A percentile compares a stretch with the other conserved stretches of the same genome.
Evolutionary conservation across 2,113 vertebrate species (phyloP).

Genomic region (Gadus chalcogrammus): DNA sequence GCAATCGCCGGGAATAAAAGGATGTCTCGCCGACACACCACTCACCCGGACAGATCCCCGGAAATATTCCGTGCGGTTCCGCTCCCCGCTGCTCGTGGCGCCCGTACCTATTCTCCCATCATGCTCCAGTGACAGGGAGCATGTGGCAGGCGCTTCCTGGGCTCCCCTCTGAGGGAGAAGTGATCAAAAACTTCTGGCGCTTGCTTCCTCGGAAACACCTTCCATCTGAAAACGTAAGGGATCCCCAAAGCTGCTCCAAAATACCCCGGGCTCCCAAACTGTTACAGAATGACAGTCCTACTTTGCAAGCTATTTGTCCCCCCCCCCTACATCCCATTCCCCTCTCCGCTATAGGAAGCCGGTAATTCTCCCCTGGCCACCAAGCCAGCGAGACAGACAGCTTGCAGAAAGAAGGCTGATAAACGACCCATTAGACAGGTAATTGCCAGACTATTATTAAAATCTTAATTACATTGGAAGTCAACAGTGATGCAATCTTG

Average conservation of each 20-base stretch:
- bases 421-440: conserved; percentile 72
- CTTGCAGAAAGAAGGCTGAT: conserved; percentile 64
- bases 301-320: no score
- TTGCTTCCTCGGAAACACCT: no score
- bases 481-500: conserved; percentile 67
- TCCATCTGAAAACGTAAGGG: no score
- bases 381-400: conserved; percentile 59
- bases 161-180: not conserved
- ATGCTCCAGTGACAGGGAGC: no score
- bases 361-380: conserved; percentile 51
- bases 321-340: conserved; percentile 11
- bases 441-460: conserved; percentile 73
- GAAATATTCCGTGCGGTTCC: conserved; percentile 28
- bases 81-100: not conserved
- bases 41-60: conserved; percentile 29
- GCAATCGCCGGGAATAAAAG: conserved; percentile 50
- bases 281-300: no score
- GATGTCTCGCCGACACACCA: conserved; percentile 42
- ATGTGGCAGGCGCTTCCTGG: conserved; percentile 14
- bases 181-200: not conserved
- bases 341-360: conserved; percentile 34
- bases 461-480: conserved; percentile 74
- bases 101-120: no score
- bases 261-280: no score
- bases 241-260: no score